These are phyloP conservation scores for Zoanthus gigantus DNA, from an alignment of 92 coral and sea anemone genomes.

Conservation along the genomic window DNA sequence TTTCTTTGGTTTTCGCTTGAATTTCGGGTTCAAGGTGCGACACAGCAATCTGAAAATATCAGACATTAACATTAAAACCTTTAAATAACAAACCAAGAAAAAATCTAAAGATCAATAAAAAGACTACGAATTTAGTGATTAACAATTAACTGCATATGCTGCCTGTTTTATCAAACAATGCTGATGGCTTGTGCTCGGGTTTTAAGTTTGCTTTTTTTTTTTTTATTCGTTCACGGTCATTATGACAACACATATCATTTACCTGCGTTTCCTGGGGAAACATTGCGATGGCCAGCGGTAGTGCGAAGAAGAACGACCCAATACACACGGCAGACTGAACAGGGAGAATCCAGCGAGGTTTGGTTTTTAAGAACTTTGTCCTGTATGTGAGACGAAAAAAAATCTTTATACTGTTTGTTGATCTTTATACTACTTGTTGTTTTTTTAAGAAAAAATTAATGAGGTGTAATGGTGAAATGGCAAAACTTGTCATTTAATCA, in stretches of 20 bases:
- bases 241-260: not conserved
- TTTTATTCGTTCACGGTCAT: no score
- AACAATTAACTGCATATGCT: no score
- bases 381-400: constrained; percentile 42
- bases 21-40: constrained; percentile 82
- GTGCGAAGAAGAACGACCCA: constrained; percentile 86
- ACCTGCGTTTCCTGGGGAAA: constrained; percentile 95
- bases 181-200: no score
- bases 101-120: not conserved
- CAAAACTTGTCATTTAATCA: no score
- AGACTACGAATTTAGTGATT: no score
- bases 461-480: no score
- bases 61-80: not conserved
- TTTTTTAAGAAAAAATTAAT: no score
- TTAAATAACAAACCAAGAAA: not conserved
- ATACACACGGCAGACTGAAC: constrained; percentile 89
- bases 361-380: constrained; percentile 81
- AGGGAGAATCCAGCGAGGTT: constrained; percentile 83
- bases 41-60: constrained; percentile 24
- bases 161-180: not conserved
- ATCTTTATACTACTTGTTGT: not conserved
- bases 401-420: no score
- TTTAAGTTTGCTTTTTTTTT: no score
- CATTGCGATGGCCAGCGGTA: constrained; percentile 95
- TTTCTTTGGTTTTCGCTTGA: constrained; percentile 76